Conservation (phyloP, 2,797 vertebrate species). For the Phoxinus dragarum region DNA sequence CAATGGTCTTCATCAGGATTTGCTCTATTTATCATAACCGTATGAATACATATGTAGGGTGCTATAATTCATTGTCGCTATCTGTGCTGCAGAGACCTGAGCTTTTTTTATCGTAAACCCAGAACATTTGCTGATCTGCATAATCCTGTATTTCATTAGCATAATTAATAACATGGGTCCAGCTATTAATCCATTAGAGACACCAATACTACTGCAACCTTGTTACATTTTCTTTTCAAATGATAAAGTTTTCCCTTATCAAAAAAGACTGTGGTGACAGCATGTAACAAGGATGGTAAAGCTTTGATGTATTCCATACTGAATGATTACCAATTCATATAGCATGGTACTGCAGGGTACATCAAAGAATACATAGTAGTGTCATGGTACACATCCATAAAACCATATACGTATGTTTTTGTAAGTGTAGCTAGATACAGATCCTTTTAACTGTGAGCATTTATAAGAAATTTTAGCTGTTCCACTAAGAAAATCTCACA, state of each 20-base stretch:
- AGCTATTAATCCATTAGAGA: slow-evolving; percentile 36
- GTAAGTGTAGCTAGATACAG: background rate
- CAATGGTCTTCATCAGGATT: slow-evolving; percentile 20
- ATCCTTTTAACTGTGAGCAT: background rate
- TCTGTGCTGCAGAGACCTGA: slow-evolving; percentile 29
- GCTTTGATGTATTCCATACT: background rate
- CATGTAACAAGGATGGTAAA: slow-evolving; percentile 6
- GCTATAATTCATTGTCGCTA: slow-evolving; percentile 35
- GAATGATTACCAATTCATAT: background rate
- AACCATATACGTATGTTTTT: background rate
- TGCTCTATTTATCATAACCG: slow-evolving; percentile 18
- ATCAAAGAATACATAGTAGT: background rate
- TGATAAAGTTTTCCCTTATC: background rate
- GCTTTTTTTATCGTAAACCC: slow-evolving; percentile 19
- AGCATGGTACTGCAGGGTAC: background rate
- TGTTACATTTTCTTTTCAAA: slow-evolving; percentile 4
- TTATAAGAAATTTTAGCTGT: background rate
- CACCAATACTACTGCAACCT: slow-evolving; percentile 2
- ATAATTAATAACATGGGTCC: slow-evolving; percentile 18
- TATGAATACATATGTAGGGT: slow-evolving; percentile 35
- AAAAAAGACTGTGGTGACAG: background rate
- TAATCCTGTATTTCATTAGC: slow-evolving; percentile 42
- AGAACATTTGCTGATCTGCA: slow-evolving; percentile 43
- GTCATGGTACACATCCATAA: background rate
- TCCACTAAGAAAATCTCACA: background rate